phyloP scores from a whole-genome alignment of 1,140 invertebrate species.

The Thrips palmi region DNA sequence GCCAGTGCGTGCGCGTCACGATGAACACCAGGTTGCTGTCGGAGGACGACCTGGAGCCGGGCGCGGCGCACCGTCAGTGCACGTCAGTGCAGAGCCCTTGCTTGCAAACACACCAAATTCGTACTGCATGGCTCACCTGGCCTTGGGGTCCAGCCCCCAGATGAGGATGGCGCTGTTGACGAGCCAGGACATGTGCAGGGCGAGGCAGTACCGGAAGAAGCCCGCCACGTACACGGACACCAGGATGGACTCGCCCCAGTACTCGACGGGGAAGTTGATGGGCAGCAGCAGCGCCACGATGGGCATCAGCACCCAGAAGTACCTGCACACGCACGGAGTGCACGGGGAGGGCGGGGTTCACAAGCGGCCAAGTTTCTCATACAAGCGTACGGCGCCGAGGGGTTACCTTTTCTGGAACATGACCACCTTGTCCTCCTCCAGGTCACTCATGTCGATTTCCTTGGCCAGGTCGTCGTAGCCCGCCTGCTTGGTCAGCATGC shows the following conservation, averaged over 20 bases:
- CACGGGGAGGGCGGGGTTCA: too few species aligned
- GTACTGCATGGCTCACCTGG: conserved; percentile 40
- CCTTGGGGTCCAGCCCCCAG: conserved; percentile 47
- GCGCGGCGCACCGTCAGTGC: too few species aligned
- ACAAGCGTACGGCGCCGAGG: too few species aligned
- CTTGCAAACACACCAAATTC: neutral
- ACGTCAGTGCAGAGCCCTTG: neutral
- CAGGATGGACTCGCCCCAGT: conserved; percentile 44
- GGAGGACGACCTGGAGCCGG: conserved; percentile 39
- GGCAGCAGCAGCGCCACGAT: conserved; percentile 47
- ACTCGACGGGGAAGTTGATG: conserved; percentile 49
- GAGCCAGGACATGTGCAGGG: conserved; percentile 26
- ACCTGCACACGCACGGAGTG: too few species aligned
- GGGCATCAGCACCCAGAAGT: conserved; percentile 46
- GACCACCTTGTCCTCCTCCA: conserved; percentile 65
- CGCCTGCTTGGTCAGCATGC: conserved; percentile 42
- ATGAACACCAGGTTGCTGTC: conserved; percentile 55
- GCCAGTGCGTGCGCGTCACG: conserved; percentile 51
- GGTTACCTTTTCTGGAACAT: conserved; percentile 61
- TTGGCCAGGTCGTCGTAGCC: conserved; percentile 48
- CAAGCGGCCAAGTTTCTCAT: too few species aligned
- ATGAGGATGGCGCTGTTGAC: conserved; percentile 47
- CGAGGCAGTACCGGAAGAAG: conserved; percentile 40
- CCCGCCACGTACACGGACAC: conserved; percentile 41
- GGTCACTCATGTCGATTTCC: conserved; percentile 66